These are phyloP conservation scores for Microdon myrmicae DNA, from an alignment of 2,888 invertebrate species.

Conservation along the genomic window DNA sequence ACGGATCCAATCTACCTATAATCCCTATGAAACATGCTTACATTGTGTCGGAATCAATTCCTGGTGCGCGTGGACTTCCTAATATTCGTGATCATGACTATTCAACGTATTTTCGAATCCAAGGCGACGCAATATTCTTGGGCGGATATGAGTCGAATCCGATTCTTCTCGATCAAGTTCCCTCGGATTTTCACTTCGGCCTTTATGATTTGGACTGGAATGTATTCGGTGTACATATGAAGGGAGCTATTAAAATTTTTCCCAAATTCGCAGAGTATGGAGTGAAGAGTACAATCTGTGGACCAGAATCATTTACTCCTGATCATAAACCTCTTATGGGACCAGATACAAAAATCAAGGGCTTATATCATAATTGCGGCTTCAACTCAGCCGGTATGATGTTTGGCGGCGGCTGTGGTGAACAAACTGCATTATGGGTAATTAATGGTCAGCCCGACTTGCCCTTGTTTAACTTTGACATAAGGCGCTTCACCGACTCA, in stretches of 20 bases:
- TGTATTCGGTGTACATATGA: constrained; percentile 81
- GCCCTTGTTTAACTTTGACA: constrained; percentile 88
- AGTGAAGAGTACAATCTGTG: constrained; percentile 87
- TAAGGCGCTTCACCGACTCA: constrained; percentile 81
- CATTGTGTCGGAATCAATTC: constrained; percentile 82
- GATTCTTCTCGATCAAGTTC: constrained; percentile 79
- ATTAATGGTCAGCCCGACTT: constrained; percentile 82
- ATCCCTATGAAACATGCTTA: constrained; percentile 90
- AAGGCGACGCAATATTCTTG: constrained; percentile 83
- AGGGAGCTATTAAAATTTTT: constrained; percentile 77
- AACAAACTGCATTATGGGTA: constrained; percentile 88
- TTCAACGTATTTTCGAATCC: constrained; percentile 83
- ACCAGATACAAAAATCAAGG: constrained; percentile 74
- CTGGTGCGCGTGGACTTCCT: constrained; percentile 79
- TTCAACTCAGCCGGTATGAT: constrained; percentile 94
- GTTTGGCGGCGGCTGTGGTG: constrained; percentile 87
- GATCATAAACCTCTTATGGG: constrained; percentile 91
- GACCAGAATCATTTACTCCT: constrained; percentile 92
- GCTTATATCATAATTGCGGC: constrained; percentile 86
- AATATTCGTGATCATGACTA: constrained; percentile 89
- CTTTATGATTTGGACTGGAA: constrained; percentile 90
- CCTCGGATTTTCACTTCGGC: constrained; percentile 82
- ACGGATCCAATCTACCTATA: constrained; percentile 74
- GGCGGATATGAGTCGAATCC: constrained; percentile 92
- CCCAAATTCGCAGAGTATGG: constrained; percentile 80